Evolutionary conservation across 2,888 invertebrate species (phyloP).

Genomic region (Calameuta filiformis): DNA sequence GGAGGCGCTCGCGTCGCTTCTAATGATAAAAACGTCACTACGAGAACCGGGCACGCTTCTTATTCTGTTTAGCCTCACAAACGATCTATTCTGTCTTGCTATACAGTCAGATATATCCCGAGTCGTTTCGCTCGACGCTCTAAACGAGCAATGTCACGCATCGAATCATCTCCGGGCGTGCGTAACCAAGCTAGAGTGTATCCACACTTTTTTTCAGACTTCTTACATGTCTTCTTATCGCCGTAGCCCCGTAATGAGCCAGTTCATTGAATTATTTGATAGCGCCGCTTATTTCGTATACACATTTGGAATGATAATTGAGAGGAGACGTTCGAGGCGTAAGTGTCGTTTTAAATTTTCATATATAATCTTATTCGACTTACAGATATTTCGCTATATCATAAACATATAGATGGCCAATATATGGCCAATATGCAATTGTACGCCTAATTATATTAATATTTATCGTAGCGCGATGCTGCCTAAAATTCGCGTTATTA

Average conservation of each 20-base stretch:
- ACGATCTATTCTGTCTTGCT: background rate
- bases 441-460: background rate
- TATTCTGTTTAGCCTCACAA: background rate
- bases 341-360: background rate
- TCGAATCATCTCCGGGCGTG: conserved; percentile 51
- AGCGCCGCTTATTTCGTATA: conserved; percentile 13
- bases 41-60: background rate
- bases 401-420: background rate
- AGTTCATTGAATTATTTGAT: conserved; percentile 55
- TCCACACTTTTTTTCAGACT: conserved; percentile 34
- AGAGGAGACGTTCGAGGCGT: background rate
- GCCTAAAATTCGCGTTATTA: background rate
- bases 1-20: background rate
- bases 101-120: background rate
- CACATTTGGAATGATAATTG: background rate
- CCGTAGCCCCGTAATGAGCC: conserved; percentile 33
- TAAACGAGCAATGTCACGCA: conserved; percentile 57
- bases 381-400: background rate
- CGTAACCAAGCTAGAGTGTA: conserved; percentile 45
- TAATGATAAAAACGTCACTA: background rate
- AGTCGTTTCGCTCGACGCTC: conserved; percentile 11
- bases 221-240: conserved; percentile 16
- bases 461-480: background rate
- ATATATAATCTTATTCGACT: background rate
- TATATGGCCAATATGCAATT: too few species aligned